Base-by-base conservation (phyloP, 1,140 invertebrate genomes). In the Pseudomyrmex pallidus region DNA sequence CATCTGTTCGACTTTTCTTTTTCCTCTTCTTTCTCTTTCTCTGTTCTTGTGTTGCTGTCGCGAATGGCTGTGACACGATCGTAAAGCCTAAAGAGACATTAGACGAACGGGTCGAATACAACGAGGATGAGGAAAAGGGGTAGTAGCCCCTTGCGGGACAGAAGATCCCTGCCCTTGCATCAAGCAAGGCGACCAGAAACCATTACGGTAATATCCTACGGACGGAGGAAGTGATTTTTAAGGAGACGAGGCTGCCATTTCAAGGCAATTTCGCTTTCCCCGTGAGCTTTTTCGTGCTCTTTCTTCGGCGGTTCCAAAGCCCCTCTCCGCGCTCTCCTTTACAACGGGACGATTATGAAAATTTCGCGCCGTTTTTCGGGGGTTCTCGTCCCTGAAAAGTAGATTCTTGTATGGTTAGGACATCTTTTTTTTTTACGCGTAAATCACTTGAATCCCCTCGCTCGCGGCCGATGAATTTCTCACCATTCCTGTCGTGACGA, bases 151-250 rank as follows among this genome's bases (percentile, higher is more conserved):
- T 46, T 70, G 46, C 46, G n/a, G 52, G 54, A 57, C 48, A 63
- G 82, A 17, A 54, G 59, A 66, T 73, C 35, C 35, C 83, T 56
- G 59, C 62, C 77, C 35, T 85, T 56, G 59, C 62, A 82, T 67
- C 54, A 70, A 44, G 70, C 66, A 56, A 72, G 48, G 48, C 74
- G 61, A 50, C 84, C 67, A 87, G 56, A 46, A 85, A 89, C 90
- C 87, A 90, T 90, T 90, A 90, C 85, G 64, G 83, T 89, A 90
- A 91, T 90, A 90, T 89, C 85, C 64, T 66, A 82, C 50, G 57
- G 85, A 73, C 72, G 64, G 74, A 91, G 76, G 61, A 90, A 91
- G 91, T 90, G 91, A 91, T 91, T 90, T 90, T 91, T 90, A 90
- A 90, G 89, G 76, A 88, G 87, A 82, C 64, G 61, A 44, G 84